Evolutionary conservation across 2,113 vertebrate species (phyloP).

Genomic region (Stigmatopora argus): DNA sequence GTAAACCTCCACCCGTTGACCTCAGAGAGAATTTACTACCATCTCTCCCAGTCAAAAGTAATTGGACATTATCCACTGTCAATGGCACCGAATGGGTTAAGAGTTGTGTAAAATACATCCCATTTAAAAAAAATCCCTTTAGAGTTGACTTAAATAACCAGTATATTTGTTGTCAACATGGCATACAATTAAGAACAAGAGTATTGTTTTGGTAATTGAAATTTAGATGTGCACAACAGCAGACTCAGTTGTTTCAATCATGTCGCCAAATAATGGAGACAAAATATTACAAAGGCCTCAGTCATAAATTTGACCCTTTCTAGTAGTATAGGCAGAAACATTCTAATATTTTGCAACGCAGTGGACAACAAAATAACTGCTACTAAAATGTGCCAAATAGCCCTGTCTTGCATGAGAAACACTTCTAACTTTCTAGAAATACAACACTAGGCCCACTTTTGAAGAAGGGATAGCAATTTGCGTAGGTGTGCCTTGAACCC

Average conservation of each 20-base stretch:
- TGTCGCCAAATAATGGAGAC: not conserved
- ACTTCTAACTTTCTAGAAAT: constrained; percentile 6
- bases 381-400: constrained; percentile 13
- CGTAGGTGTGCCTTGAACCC: constrained; percentile 14
- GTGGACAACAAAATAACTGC: constrained; percentile 11
- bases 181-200: not conserved
- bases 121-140: too few relatives aligned
- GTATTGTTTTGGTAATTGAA: not conserved
- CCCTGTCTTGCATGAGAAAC: constrained; percentile 7
- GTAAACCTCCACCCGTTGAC: not conserved
- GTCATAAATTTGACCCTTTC: not conserved
- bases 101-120: too few relatives aligned
- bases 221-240: not conserved
- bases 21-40: too few relatives aligned
- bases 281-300: not conserved
- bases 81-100: too few relatives aligned
- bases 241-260: not conserved
- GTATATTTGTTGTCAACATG: not conserved
- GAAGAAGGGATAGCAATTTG: constrained; percentile 3
- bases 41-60: too few relatives aligned
- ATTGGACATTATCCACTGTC: too few relatives aligned
- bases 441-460: constrained; percentile 16
- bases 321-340: not conserved
- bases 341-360: not conserved
- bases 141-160: too few relatives aligned